These are phyloP conservation scores for Apogon talboti DNA, from an alignment of 2,797 vertebrate genomes.

Conservation along the genomic window DNA sequence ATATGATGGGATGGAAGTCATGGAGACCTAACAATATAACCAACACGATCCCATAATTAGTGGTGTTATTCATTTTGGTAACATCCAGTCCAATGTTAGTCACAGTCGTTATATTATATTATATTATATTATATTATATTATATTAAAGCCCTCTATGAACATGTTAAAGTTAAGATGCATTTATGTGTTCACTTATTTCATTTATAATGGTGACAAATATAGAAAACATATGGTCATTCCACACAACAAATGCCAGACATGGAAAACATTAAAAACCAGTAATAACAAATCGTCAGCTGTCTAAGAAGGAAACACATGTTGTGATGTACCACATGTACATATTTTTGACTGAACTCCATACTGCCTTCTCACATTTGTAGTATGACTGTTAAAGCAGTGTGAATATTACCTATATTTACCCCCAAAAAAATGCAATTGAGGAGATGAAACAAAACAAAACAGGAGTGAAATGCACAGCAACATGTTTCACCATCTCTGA, in stretches of 20 bases:
- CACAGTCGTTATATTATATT: no score
- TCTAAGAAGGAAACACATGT: slow-evolving; percentile 13
- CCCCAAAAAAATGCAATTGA: neutral
- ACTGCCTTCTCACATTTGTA: neutral
- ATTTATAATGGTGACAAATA: slow-evolving; percentile 14
- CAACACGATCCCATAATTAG: neutral
- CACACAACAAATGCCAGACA: neutral
- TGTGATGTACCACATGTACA: neutral
- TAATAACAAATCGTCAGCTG: neutral
- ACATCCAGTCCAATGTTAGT: no score
- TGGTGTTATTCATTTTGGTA: neutral
- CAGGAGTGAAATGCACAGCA: slow-evolving; percentile 35
- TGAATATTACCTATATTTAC: neutral
- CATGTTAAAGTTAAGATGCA: slow-evolving; percentile 1
- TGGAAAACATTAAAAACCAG: slow-evolving; percentile 14
- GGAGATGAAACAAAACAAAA: slow-evolving; percentile 17
- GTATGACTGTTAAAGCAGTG: neutral
- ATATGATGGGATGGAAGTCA: slow-evolving; percentile 13
- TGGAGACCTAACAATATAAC: neutral
- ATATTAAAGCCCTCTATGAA: neutral
- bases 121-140: no score
- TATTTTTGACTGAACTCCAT: slow-evolving; percentile 1
- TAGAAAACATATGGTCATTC: slow-evolving; percentile 1
- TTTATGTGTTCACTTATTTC: slow-evolving; percentile 3
- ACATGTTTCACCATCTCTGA: slow-evolving; percentile 64